Percentiles rank a stretch among this genome's conserved stretches.
Evolutionary conservation across 2,888 invertebrate species (phyloP).

Genomic region (Vandiemenella viatica): DNA sequence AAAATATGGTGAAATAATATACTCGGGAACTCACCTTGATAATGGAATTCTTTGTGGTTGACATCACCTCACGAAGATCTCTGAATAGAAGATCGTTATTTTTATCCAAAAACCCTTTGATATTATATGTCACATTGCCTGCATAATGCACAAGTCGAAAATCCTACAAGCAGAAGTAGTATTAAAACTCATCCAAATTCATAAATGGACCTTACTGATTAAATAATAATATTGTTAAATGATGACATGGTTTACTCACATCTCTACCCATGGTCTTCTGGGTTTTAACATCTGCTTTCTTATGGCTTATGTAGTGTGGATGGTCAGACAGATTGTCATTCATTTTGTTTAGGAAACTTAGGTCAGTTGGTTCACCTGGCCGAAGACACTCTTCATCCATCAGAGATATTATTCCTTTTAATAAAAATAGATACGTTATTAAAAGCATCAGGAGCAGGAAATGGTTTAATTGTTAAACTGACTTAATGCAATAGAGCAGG

Average conservation of each 20-base stretch:
- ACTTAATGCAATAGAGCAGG: too few relatives aligned
- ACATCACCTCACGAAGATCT: slow-evolving; percentile 75
- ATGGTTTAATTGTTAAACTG: too few relatives aligned
- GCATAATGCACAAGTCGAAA: slow-evolving; percentile 85
- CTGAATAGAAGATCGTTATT: slow-evolving; percentile 84
- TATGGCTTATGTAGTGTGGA: slow-evolving; percentile 69
- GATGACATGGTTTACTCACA: slow-evolving; percentile 33
- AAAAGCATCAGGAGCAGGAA: too few relatives aligned
- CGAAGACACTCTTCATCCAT: slow-evolving; percentile 86
- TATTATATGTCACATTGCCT: slow-evolving; percentile 81
- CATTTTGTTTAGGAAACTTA: slow-evolving; percentile 68
- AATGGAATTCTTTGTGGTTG: slow-evolving; percentile 48
- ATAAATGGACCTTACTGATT: background rate
- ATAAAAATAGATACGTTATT: too few relatives aligned
- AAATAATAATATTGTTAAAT: background rate
- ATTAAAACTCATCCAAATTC: background rate
- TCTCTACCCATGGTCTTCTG: slow-evolving; percentile 74
- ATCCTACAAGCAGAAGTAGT: slow-evolving; percentile 40
- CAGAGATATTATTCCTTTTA: slow-evolving; percentile 68
- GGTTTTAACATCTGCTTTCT: slow-evolving; percentile 58
- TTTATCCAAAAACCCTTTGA: slow-evolving; percentile 77
- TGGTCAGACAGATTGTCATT: slow-evolving; percentile 57
- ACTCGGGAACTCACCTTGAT: slow-evolving; percentile 36
- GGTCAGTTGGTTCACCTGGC: slow-evolving; percentile 74
- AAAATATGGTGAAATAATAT: too few relatives aligned